Evolutionary conservation across 92 coral and sea anemone species (phyloP).

Genomic region (Epizoanthus rinbou): DNA sequence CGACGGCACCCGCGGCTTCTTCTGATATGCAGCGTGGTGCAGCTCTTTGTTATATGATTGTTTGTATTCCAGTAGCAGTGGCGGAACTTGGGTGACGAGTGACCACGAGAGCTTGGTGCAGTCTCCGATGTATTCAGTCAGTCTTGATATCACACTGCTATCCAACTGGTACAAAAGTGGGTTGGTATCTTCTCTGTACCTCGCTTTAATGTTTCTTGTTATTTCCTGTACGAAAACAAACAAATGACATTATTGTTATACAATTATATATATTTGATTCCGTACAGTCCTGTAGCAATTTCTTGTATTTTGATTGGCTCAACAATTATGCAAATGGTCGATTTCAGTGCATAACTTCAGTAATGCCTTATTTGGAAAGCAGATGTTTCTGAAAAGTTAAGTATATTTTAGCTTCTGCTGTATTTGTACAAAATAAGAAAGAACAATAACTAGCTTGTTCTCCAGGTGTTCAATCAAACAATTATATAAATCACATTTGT

Average conservation of each 20-base stretch:
- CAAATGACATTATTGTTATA: background rate
- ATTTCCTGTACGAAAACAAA: background rate
- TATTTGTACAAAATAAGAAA: too few relatives aligned
- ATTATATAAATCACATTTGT: too few relatives aligned
- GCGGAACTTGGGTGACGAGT: slow-evolving; percentile 5
- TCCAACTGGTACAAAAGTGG: background rate
- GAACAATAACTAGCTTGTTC: too few relatives aligned
- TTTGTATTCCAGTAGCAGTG: slow-evolving; percentile 1
- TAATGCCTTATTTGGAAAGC: too few relatives aligned
- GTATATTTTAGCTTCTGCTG: too few relatives aligned
- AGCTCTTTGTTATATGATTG: background rate
- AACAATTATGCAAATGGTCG: too few relatives aligned
- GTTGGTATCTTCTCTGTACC: slow-evolving; percentile 4
- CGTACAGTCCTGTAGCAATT: too few relatives aligned
- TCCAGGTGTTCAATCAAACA: too few relatives aligned
- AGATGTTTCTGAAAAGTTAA: too few relatives aligned
- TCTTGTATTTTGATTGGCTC: too few relatives aligned
- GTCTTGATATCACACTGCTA: background rate
- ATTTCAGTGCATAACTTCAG: too few relatives aligned
- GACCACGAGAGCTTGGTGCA: background rate
- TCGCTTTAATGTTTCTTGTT: background rate
- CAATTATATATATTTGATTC: background rate
- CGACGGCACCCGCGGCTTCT: too few relatives aligned
- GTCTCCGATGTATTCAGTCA: background rate
- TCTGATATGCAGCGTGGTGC: background rate